Percentiles rank a stretch among this genome's conserved stretches.
phyloP scores from a whole-genome alignment of 2,113 vertebrate species.

The Anoplopoma fimbria region DNA sequence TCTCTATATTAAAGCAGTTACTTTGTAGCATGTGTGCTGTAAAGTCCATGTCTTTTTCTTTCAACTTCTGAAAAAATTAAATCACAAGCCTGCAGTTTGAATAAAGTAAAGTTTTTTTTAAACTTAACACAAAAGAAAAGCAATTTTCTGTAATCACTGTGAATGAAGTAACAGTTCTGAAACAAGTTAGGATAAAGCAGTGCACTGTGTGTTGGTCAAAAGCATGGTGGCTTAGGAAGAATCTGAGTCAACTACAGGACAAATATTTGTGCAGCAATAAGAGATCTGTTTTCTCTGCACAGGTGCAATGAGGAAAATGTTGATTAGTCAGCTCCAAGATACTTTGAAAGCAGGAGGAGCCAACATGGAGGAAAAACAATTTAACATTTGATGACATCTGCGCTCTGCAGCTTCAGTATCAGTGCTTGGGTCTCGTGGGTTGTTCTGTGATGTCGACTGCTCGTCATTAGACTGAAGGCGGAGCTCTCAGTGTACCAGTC shows the following conservation, averaged over 20 bases:
- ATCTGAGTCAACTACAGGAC: background rate
- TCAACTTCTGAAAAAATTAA: background rate
- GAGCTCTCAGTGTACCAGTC: too few relatives aligned
- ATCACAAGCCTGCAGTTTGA: background rate
- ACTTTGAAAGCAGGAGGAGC: too few relatives aligned
- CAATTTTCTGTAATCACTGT: background rate
- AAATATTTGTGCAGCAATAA: background rate
- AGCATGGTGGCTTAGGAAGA: background rate
- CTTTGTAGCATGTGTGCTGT: background rate
- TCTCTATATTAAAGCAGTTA: conserved; percentile 15
- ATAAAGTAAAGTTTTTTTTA: background rate
- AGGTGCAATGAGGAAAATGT: background rate
- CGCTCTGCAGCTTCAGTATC: too few relatives aligned
- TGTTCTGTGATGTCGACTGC: too few relatives aligned
- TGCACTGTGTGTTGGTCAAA: too few relatives aligned
- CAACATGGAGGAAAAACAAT: too few relatives aligned
- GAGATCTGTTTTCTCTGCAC: background rate
- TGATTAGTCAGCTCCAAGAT: background rate
- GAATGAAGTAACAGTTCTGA: background rate
- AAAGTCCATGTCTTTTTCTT: background rate
- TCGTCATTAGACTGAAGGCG: too few relatives aligned
- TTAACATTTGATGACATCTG: too few relatives aligned
- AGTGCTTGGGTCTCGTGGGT: too few relatives aligned
- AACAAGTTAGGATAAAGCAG: background rate
- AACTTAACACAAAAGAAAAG: background rate